A percentile compares a stretch with the other conserved stretches of the same genome.
These are phyloP conservation scores for Leontopithecus rosalia DNA, from an alignment of 2,797 vertebrate genomes.

Conservation along the genomic window DNA sequence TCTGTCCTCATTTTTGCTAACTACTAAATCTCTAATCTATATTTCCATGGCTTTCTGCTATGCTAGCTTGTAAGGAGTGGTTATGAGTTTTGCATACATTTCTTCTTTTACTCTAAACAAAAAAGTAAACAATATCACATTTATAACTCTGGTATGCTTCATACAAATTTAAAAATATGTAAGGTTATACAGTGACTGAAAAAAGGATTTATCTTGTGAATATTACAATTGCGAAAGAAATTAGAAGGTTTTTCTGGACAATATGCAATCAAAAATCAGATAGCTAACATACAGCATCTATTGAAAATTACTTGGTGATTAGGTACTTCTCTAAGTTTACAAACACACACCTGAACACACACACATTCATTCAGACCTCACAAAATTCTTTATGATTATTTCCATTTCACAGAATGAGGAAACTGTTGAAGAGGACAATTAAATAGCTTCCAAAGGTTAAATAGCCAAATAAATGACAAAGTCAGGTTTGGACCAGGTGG, in stretches of 20 bases:
- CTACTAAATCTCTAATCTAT: neutral
- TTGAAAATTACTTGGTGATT: neutral
- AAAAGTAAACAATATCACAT: neutral
- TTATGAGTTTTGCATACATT: neutral
- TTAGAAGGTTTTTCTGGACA: neutral
- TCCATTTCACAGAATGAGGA: neutral
- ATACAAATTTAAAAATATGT: neutral
- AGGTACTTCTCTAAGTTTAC: neutral
- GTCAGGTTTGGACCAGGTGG: neutral
- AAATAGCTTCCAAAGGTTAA: neutral
- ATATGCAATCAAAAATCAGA: neutral
- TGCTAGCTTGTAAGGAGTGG: neutral
- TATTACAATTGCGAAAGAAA: neutral
- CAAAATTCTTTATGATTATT: neutral
- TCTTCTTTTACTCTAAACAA: neutral
- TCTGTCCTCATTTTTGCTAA: neutral
- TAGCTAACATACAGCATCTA: neutral
- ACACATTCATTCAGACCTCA: neutral
- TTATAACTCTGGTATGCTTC: neutral
- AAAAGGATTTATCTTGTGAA: neutral
- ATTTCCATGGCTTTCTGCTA: neutral
- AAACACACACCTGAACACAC: neutral
- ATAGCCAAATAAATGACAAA: neutral
- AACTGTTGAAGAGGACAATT: neutral
- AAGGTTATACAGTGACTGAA: neutral